Evolutionary conservation across 2,888 invertebrate species (phyloP).

Genomic region (Melolontha melolontha): DNA sequence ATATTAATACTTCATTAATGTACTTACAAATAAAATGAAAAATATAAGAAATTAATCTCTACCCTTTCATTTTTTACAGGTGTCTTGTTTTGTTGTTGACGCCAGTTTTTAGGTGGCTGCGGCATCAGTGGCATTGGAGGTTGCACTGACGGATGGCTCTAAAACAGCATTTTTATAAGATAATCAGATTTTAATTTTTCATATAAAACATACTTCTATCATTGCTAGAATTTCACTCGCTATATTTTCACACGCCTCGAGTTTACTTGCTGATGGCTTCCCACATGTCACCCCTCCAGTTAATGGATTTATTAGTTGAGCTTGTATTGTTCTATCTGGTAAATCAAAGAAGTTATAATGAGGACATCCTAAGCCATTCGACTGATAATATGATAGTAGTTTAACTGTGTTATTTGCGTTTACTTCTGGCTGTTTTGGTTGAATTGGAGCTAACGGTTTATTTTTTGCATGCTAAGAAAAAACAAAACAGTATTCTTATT

Average conservation of each 20-base stretch:
- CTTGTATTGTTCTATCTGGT: constrained; percentile 58
- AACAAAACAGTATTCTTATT: background rate
- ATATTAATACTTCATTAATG: too few relatives aligned
- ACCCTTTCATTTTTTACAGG: constrained; percentile 8
- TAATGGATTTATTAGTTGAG: constrained; percentile 65
- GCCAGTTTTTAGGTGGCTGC: constrained; percentile 52
- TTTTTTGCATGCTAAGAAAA: constrained; percentile 31
- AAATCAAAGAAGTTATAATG: constrained; percentile 65
- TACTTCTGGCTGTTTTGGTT: constrained; percentile 13
- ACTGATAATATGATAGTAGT: constrained; percentile 65
- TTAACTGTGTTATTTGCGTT: constrained; percentile 53
- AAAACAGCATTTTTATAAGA: background rate
- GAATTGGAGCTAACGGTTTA: constrained; percentile 18
- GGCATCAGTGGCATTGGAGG: constrained; percentile 44
- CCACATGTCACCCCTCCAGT: constrained; percentile 66
- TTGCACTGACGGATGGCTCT: constrained; percentile 35
- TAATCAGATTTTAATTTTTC: background rate
- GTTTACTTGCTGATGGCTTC: constrained; percentile 63
- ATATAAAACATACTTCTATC: constrained; percentile 50
- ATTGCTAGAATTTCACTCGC: constrained; percentile 61
- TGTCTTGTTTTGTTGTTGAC: constrained; percentile 34
- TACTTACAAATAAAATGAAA: background rate
- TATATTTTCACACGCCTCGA: constrained; percentile 67
- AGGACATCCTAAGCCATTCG: constrained; percentile 64
- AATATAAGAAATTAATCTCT: background rate